Conservation (phyloP, 2,113 vertebrate genomes). For the Gallinago jamesoni region DNA sequence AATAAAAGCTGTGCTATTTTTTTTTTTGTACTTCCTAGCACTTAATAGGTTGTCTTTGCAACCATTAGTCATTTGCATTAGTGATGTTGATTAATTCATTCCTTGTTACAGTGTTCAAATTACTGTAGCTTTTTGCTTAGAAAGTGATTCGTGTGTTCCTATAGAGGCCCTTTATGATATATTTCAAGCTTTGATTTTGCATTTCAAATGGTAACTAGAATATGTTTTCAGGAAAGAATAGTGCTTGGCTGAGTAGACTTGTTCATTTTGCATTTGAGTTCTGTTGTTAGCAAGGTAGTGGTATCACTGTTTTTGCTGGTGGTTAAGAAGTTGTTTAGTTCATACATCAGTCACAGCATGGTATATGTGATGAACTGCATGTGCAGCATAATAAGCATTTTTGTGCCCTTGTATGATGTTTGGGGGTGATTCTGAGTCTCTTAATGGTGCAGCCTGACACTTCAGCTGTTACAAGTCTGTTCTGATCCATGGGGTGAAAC, state of each 20-base stretch:
- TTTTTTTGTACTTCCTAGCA: background rate
- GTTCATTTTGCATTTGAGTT: background rate
- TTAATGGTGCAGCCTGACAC: background rate
- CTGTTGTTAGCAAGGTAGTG: background rate
- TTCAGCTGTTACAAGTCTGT: background rate
- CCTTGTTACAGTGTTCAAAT: background rate
- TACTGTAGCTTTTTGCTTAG: background rate
- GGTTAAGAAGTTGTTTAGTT: background rate
- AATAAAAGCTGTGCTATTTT: background rate
- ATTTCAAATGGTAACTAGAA: background rate
- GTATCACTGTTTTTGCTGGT: background rate
- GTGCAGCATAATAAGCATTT: background rate
- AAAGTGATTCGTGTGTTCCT: background rate
- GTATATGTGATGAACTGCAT: background rate
- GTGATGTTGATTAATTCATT: background rate
- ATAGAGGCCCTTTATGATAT: background rate
- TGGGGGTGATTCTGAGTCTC: background rate
- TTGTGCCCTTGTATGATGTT: background rate
- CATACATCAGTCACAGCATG: background rate
- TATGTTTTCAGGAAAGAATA: background rate
- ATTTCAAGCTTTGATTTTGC: background rate
- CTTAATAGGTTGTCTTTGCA: background rate
- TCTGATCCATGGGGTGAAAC: background rate
- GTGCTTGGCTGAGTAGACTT: background rate
- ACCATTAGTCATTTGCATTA: background rate